Evolutionary conservation across 2,888 invertebrate genomes (phyloP).

Genomic region (Chrysina gloriosa): DNA sequence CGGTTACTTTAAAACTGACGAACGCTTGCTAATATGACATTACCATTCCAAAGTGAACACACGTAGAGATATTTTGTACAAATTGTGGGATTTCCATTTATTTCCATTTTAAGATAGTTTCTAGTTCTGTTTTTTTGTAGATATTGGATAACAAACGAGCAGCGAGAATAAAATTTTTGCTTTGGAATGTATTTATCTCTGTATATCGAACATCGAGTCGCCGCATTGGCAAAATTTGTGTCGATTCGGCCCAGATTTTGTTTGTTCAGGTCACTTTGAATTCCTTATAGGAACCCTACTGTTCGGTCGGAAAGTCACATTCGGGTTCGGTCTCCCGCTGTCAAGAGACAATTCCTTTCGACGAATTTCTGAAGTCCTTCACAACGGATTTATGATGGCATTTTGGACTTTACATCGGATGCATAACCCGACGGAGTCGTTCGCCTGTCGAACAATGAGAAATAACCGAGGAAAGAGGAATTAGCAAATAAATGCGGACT

Average conservation of each 20-base stretch:
- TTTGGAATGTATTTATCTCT: constrained; percentile 6
- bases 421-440: constrained; percentile 47
- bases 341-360: constrained; percentile 49
- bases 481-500: constrained; percentile 34
- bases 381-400: constrained; percentile 51
- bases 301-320: constrained; percentile 49
- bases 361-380: constrained; percentile 53
- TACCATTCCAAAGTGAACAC: no score
- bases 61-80: no score
- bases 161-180: no score
- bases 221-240: constrained; percentile 31
- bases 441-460: constrained; percentile 30
- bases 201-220: constrained; percentile 15
- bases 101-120: no score
- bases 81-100: no score
- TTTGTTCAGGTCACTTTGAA: constrained; percentile 33
- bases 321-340: constrained; percentile 47
- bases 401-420: constrained; percentile 49
- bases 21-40: constrained; percentile 11
- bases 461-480: constrained; percentile 33
- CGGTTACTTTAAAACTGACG: no score
- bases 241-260: constrained; percentile 26
- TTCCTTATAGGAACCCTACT: constrained; percentile 36
- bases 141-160: no score
- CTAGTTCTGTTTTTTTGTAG: no score